A percentile compares a stretch with the other conserved stretches of the same genome.
phyloP scores from a whole-genome alignment of 2,797 vertebrate genomes.

The Melanotaenia nigrans region DNA sequence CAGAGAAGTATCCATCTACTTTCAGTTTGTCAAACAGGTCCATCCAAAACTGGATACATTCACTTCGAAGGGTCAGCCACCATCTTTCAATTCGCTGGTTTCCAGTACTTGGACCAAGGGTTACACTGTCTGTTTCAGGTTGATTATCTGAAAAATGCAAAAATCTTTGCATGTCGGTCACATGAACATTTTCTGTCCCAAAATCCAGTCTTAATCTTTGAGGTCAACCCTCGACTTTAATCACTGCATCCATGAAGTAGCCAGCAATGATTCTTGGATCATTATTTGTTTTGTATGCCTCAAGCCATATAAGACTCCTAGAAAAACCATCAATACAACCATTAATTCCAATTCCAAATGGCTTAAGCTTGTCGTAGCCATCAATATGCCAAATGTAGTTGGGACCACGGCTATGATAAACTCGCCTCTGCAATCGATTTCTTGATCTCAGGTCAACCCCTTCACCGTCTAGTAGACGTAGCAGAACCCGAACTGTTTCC shows the following conservation, averaged over 20 bases:
- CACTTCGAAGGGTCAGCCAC: slow-evolving; percentile 2
- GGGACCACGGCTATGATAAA: not conserved
- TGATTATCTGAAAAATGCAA: not conserved
- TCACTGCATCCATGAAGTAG: slow-evolving; percentile 6
- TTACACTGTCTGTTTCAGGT: accelerated
- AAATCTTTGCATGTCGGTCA: slow-evolving; percentile 5
- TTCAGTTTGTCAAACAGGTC: slow-evolving; percentile 9
- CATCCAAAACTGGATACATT: slow-evolving; percentile 5
- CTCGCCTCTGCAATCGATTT: not conserved
- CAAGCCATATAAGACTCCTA: not conserved
- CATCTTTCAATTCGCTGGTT: slow-evolving; percentile 6
- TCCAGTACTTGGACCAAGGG: slow-evolving; percentile 15
- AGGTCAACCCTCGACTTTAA: slow-evolving; percentile 1
- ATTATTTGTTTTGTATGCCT: not conserved
- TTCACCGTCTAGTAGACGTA: slow-evolving; percentile 7
- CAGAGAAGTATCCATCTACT: slow-evolving; percentile 3
- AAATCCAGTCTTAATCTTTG: not conserved
- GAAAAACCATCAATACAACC: not conserved
- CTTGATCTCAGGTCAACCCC: not conserved
- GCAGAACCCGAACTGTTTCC: slow-evolving; percentile 1
- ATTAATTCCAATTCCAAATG: slow-evolving; percentile 27
- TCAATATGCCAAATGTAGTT: slow-evolving; percentile 32
- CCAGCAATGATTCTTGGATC: slow-evolving; percentile 4
- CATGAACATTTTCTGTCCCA: not conserved
- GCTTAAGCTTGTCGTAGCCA: slow-evolving; percentile 24